A percentile compares a stretch with the other conserved stretches of the same genome.
phyloP scores from a whole-genome alignment of 2,797 vertebrate genomes.

The Silurus aristotelis region DNA sequence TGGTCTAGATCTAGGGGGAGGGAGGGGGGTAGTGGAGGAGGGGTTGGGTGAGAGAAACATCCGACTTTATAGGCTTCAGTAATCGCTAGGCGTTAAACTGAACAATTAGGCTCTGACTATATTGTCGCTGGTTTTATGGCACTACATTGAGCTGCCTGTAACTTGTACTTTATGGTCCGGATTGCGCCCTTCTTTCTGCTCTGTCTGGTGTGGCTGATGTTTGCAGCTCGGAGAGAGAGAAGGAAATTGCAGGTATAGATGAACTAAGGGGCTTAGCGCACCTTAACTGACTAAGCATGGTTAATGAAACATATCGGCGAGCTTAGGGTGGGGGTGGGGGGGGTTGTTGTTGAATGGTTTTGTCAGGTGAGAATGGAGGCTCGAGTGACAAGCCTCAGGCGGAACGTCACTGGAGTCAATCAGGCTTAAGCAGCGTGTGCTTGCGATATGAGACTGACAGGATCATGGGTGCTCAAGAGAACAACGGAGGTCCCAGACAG shows the following conservation, averaged over 20 bases:
- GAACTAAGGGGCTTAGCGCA: slow-evolving; percentile 51
- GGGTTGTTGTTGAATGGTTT: slow-evolving; percentile 26
- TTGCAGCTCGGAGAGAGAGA: too few relatives aligned
- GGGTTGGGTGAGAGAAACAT: slow-evolving; percentile 37
- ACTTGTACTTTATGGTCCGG: slow-evolving; percentile 40
- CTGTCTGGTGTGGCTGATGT: too few relatives aligned
- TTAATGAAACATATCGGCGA: slow-evolving; percentile 53
- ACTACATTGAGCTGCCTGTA: slow-evolving; percentile 44
- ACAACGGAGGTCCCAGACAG: neutral
- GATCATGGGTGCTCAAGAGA: neutral
- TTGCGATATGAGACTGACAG: slow-evolving; percentile 1
- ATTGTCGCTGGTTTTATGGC: slow-evolving; percentile 70
- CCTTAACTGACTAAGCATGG: slow-evolving; percentile 45
- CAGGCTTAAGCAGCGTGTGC: slow-evolving; percentile 23
- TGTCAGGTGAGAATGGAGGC: slow-evolving; percentile 35
- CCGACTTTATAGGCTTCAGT: slow-evolving; percentile 73
- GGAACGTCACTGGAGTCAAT: slow-evolving; percentile 24
- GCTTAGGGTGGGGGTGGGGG: neutral
- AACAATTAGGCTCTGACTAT: slow-evolving; percentile 78
- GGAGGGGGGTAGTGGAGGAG: neutral
- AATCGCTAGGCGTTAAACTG: slow-evolving; percentile 79
- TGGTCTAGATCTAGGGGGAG: slow-evolving; percentile 63
- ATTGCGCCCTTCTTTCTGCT: slow-evolving; percentile 15
- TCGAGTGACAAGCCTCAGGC: slow-evolving; percentile 41
- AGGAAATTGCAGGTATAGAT: slow-evolving; percentile 53